Evolutionary conservation across 2,797 vertebrate species (phyloP), one percentile per base, ranked within the genome.

Genomic region (Lacerta agilis): DNA sequence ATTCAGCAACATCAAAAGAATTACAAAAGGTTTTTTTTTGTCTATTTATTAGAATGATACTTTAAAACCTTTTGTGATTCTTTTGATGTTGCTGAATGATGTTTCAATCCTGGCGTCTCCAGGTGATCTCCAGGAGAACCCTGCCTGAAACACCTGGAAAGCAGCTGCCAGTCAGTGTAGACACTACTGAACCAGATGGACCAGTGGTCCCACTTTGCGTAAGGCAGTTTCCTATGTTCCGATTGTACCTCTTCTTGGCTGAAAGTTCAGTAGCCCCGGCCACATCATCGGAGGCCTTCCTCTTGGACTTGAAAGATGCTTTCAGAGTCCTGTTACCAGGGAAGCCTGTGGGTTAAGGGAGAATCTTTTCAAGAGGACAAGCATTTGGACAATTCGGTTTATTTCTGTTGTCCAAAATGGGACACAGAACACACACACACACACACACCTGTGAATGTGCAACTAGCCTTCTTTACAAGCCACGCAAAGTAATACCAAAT

Each of bases 201-300:
- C 45, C 45, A 49, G 45, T 3, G 45, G 13, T 55, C 49, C 49
- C 55, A 4, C 49, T 55, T 55, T 55, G 13, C 13, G 13, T 55
- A 55, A 4, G 49, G 3, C 49, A 55, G 69, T 33, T 71, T 29
- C 69, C 69, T 3, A n/a, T 61, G 15, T 29, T 38, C 8, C 58
- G 55, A 29, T 3, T 5, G 3, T 90, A 93, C 93, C 91, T 79
- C 71, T 93, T 92, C 72, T 94, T 93, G 49, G 87, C 45, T 2
- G 61, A 92, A 20, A 86, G 69, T n/a, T 92, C 77, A 5, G 67
- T 20, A 76, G 33, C 10, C 23, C 7, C 18, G 67, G 3, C n/a
- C 23, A n/a, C 23, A 25, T 92, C 92, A 23, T 92, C 90, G 0
- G 88, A 91, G 13, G 93, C 92, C 38, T 94, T 93, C 18, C 92